Base-by-base conservation (phyloP, 1,140 invertebrate species). In the Potamilus streckersoni region DNA sequence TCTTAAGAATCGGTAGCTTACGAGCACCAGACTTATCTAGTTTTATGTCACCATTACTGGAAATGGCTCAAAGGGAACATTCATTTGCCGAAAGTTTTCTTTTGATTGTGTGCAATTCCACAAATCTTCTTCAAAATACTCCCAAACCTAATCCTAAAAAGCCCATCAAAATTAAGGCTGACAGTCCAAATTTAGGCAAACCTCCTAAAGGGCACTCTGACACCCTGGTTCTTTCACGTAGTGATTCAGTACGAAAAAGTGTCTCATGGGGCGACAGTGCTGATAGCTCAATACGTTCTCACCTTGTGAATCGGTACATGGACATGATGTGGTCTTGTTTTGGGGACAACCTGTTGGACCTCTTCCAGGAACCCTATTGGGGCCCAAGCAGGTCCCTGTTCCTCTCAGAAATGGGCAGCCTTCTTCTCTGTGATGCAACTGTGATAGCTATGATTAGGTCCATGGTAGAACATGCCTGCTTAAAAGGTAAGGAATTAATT, bases 261-360 rank as follows among this genome's bases (percentile, higher is more conserved):
- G 88, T 89, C 19, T 89, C 88, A 2, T 89, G 88, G 88, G 87
- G 87, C 8, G 88, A 89, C 63, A 85, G 84, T 67, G 86, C 84
- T n/a, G 85, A 89, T 71, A 81, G 79, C 20, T 83, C 86, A 27
- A 84, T 88, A 12, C 82, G 83, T 60, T 78, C 79, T 61, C 84
- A 87, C 63, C 82, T 89, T n/a, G 79, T 83, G 12, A 64, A 76
- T 57, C 82, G 80, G 38, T 89, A 89, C 79, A 82, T 87, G 80
- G 86, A 89, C 66, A 73, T 82, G 56, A 74, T 89, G 68, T 89
- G 88, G 88, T 79, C 82, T 49, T 79, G 82, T 64, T 85, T 89
- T 79, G 86, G 86, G 11, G 73, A 76, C n/a, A 83, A 84, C 67
- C 78, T 89, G n/a, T 81, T 84, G 38, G 74, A 83, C 61, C 83